Evolutionary conservation across 2,888 invertebrate genomes (phyloP).

Genomic region (Miltochrista miniata): DNA sequence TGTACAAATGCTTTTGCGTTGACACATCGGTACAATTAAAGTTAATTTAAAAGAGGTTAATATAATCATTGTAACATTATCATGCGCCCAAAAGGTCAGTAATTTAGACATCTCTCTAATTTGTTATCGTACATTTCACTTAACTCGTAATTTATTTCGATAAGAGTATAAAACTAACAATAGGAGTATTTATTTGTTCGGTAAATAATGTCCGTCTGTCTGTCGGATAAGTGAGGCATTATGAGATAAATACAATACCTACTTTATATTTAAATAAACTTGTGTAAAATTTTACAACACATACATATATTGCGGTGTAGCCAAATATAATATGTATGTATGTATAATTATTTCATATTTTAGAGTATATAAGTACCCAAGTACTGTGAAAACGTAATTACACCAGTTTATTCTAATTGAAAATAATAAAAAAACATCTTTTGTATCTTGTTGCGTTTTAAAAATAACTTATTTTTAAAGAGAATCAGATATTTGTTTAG

Average conservation of each 20-base stretch:
- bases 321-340: background rate
- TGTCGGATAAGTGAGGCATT: conserved; percentile 1
- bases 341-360: too few relatives aligned
- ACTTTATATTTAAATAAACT: conserved; percentile 1
- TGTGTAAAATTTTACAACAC: background rate
- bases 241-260: background rate
- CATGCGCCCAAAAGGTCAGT: too few relatives aligned
- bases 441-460: conserved; percentile 51
- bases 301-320: background rate
- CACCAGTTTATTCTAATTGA: conserved; percentile 13
- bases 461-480: conserved; percentile 38
- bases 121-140: too few relatives aligned
- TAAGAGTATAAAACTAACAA: too few relatives aligned
- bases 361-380: too few relatives aligned
- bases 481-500: conserved; percentile 57
- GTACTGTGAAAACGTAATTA: background rate
- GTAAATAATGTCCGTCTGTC: background rate
- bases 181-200: too few relatives aligned
- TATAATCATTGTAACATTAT: too few relatives aligned
- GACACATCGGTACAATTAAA: too few relatives aligned
- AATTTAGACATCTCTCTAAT: too few relatives aligned
- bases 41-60: too few relatives aligned
- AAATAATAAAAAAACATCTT: conserved; percentile 45
- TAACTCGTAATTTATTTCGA: too few relatives aligned
- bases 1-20: too few relatives aligned